phyloP scores from a whole-genome alignment of 23 tunicate species.

The Halocynthia roretzi region DNA sequence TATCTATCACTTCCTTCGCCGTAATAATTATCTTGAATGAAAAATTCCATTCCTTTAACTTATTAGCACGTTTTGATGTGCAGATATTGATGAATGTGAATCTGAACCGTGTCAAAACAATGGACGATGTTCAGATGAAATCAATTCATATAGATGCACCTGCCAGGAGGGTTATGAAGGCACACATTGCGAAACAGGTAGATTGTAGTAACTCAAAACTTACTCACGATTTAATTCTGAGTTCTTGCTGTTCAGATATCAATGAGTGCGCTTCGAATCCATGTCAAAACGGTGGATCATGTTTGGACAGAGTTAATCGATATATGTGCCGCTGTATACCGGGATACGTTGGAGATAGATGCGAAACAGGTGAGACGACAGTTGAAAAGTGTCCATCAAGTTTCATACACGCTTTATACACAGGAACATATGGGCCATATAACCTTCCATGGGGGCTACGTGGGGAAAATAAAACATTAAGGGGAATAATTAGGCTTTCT shows the following conservation, averaged over 20 bases:
- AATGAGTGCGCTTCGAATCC: slow-evolving; percentile 8
- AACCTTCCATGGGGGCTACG: too few relatives aligned
- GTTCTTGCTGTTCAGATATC: not conserved
- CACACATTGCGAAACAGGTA: slow-evolving; percentile 68
- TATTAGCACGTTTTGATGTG: not conserved
- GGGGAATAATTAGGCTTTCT: too few relatives aligned
- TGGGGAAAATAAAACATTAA: too few relatives aligned
- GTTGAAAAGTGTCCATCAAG: too few relatives aligned
- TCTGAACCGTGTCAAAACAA: slow-evolving; percentile 65
- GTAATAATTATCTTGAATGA: too few relatives aligned
- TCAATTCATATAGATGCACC: slow-evolving; percentile 49
- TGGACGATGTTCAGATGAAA: slow-evolving; percentile 58
- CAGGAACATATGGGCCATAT: too few relatives aligned
- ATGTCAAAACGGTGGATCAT: slow-evolving; percentile 7
- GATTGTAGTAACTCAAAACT: not conserved
- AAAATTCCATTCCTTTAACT: too few relatives aligned
- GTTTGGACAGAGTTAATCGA: not conserved
- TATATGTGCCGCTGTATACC: slow-evolving; percentile 3
- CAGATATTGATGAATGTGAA: slow-evolving; percentile 76
- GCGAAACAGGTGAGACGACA: slow-evolving; percentile 1
- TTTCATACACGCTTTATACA: too few relatives aligned
- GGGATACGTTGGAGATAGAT: slow-evolving; percentile 18
- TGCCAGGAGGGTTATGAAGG: slow-evolving; percentile 65
- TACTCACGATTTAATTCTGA: not conserved
- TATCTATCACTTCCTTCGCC: too few relatives aligned